Conservation (phyloP, 2,888 invertebrate species). For the Metacarcinus magister region DNA sequence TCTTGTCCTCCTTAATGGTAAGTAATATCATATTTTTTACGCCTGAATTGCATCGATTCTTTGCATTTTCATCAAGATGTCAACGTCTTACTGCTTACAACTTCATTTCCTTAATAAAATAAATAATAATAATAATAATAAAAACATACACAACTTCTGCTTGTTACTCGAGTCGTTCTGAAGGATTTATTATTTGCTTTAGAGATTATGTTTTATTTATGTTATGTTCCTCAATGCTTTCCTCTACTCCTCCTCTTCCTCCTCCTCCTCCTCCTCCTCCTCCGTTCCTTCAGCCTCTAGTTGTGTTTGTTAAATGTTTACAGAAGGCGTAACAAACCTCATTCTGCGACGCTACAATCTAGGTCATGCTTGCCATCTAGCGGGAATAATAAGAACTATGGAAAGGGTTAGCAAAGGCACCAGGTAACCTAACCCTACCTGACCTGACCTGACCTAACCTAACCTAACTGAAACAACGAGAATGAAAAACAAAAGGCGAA, state of each 20-base stretch:
- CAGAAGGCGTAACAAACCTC: neutral
- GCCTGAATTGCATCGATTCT: too few relatives aligned
- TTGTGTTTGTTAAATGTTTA: neutral
- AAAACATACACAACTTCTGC: neutral
- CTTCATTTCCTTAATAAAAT: too few relatives aligned
- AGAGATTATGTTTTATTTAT: neutral
- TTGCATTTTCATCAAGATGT: too few relatives aligned
- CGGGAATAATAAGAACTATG: neutral
- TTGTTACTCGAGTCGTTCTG: neutral
- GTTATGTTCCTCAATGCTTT: neutral
- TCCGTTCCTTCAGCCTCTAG: too few relatives aligned
- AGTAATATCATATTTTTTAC: too few relatives aligned
- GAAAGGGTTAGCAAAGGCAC: neutral
- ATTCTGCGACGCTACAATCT: neutral
- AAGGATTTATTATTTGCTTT: neutral
- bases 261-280: neutral
- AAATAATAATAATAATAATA: too few relatives aligned
- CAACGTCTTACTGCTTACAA: too few relatives aligned
- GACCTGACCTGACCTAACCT: too few relatives aligned
- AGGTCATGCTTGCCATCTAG: neutral
- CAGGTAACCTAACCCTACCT: too few relatives aligned
- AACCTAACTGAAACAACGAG: too few relatives aligned
- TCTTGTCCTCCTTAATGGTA: too few relatives aligned
- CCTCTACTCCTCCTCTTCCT: neutral
- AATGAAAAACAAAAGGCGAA: neutral